Evolutionary conservation across 2,888 invertebrate species (phyloP), one percentile per base, ranked within the genome.

Genomic region (Volucella bombylans): DNA sequence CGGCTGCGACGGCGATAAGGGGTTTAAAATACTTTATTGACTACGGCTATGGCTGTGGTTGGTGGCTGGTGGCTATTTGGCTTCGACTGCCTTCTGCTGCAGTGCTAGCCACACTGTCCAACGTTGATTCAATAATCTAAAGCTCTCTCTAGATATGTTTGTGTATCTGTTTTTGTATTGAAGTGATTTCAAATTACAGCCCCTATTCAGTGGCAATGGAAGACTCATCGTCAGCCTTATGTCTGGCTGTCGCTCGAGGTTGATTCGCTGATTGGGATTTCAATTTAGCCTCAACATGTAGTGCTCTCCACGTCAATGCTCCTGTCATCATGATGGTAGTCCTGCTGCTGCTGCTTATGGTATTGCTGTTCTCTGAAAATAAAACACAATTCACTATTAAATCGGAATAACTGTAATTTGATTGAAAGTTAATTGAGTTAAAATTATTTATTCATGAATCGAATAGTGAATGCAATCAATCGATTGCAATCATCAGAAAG

Each of bases 241-340:
- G 81, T 72, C 67, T 64, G 76, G 14, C 45, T 71, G 65, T 50
- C 62, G 71, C 69, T 67, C 71, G 67, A 72, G 62, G 67, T 81
- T 72, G 85, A 76, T 81, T 76, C 76, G 61, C 18, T 57, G 74
- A 80, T 76, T 71, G 80, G 43, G 49, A 71, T 65, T 81, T 68
- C 61, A 81, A 76, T 81, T 69, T 69, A 23, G 38, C 61, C 23
- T 65, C 59, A 41, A 61, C 54, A 73, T 74, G 38, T 62, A 69
- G 68, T 83, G 43, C 18, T 54, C 59, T 15, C 64, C 73, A 71
- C 38, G 65, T 67, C 45, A 39, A 38, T 65, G 14, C 11, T 14
- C 47, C 73, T 55, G 49, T 65, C 72, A 62, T 62, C 50, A 11
- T 31, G 31, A 31, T 31, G 31, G 31, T 6, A 31, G 31, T 31